Percentiles rank a stretch among this genome's conserved stretches.
These are phyloP conservation scores for Ploceus nigricollis DNA, from an alignment of 2,113 vertebrate genomes.

Conservation along the genomic window DNA sequence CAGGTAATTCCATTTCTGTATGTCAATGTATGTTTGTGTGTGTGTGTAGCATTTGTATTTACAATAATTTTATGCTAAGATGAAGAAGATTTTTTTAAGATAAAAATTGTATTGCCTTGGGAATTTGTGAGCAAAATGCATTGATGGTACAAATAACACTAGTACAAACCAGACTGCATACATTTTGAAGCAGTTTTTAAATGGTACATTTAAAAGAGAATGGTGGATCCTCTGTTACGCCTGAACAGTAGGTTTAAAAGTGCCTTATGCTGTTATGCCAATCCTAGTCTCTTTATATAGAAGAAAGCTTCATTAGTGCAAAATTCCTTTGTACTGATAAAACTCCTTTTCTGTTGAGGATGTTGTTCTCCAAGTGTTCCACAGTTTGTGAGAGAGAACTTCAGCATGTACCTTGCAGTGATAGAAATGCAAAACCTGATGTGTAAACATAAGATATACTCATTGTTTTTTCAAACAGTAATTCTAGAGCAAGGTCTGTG, in stretches of 20 bases:
- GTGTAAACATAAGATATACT: not conserved
- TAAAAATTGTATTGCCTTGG: not conserved
- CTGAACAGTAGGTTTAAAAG: not conserved
- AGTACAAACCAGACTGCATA: fast-evolving
- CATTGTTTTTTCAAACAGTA: not conserved
- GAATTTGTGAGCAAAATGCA: not conserved
- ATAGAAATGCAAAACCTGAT: not conserved
- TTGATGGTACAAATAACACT: not conserved
- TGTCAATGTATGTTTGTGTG: not conserved
- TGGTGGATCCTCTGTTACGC: not conserved
- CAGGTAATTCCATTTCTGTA: not conserved
- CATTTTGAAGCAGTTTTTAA: not conserved
- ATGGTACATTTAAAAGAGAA: not conserved
- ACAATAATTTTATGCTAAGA: not conserved
- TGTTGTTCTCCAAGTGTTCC: not conserved
- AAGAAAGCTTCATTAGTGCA: not conserved
- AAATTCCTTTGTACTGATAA: not conserved
- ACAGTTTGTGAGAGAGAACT: not conserved
- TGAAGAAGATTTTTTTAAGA: not conserved
- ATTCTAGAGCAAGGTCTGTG: not conserved
- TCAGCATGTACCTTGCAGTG: not conserved
- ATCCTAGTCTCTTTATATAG: not conserved
- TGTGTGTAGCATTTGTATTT: not conserved
- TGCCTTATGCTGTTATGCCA: not conserved
- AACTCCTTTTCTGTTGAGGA: not conserved